These are phyloP conservation scores for Scytalopus superciliaris DNA, from an alignment of 2,113 vertebrate species.

Conservation along the genomic window DNA sequence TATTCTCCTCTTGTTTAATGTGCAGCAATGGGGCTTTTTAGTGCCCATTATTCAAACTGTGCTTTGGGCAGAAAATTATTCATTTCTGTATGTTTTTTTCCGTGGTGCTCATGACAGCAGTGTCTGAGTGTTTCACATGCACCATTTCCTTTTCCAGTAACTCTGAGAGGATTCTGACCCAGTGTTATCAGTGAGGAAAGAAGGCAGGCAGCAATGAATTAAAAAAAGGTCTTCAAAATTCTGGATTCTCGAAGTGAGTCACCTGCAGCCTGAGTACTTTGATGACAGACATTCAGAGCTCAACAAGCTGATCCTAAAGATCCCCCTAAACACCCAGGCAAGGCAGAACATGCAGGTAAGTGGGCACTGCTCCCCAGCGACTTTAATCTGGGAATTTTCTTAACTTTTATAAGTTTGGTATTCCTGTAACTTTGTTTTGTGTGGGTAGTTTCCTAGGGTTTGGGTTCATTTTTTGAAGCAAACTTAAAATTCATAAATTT, in stretches of 20 bases:
- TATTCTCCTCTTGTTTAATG: constrained; percentile 20
- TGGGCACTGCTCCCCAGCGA: not conserved
- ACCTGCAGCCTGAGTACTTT: not conserved
- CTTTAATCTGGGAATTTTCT: not conserved
- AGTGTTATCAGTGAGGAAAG: not conserved
- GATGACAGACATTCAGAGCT: not conserved
- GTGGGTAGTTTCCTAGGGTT: not conserved
- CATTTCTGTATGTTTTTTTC: constrained; percentile 33
- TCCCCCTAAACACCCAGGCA: not conserved
- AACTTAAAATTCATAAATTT: not conserved
- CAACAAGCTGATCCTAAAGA: not conserved
- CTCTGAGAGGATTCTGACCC: not conserved
- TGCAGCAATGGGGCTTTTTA: not conserved
- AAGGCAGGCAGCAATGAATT: not conserved
- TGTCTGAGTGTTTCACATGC: not conserved
- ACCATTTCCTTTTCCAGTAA: not conserved
- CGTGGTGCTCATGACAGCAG: not conserved
- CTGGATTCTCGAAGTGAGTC: not conserved
- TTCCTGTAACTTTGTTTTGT: not conserved
- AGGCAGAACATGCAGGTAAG: not conserved
- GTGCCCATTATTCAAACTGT: constrained; percentile 28
- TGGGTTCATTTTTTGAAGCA: not conserved
- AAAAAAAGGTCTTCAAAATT: not conserved
- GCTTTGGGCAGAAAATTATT: constrained; percentile 47
- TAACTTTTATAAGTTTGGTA: not conserved